phyloP scores from a whole-genome alignment of 2,113 vertebrate species.

The Gnathochromis pfefferi region DNA sequence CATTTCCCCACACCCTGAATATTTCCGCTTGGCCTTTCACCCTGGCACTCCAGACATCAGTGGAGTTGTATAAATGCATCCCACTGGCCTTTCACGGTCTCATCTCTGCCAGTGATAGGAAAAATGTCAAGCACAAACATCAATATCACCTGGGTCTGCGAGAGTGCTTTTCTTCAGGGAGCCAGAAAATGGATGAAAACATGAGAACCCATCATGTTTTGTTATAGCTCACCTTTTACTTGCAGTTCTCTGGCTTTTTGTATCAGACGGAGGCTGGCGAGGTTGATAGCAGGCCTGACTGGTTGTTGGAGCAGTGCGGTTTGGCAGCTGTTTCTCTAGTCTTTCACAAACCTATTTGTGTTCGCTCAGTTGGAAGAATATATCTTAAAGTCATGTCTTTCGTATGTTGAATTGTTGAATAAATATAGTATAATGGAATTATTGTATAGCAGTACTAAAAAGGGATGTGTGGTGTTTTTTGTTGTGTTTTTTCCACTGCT shows the following conservation, averaged over 20 bases:
- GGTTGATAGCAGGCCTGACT: neutral
- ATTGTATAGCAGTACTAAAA: neutral
- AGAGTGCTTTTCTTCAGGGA: conserved; percentile 36
- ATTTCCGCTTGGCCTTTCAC: conserved; percentile 25
- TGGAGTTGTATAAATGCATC: conserved; percentile 24
- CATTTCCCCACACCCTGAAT: conserved; percentile 14
- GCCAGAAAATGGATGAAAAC: conserved; percentile 36
- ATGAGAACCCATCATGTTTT: conserved; percentile 43
- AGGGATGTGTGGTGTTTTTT: neutral
- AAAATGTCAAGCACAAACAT: conserved; percentile 38
- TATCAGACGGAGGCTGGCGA: neutral
- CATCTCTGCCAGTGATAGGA: conserved; percentile 27
- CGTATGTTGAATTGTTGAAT: neutral
- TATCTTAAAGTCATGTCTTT: neutral
- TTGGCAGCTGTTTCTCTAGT: neutral
- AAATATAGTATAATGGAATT: neutral
- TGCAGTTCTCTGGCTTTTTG: neutral
- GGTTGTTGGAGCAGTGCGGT: neutral
- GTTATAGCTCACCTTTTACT: neutral
- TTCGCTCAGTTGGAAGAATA: neutral
- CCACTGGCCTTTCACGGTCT: conserved; percentile 5
- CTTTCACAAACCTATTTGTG: neutral
- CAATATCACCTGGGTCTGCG: conserved; percentile 33
- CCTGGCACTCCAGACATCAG: conserved; percentile 11
- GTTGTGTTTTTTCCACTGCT: neutral